Evolutionary conservation across 2,797 vertebrate genomes (phyloP).

Genomic region (Acrossocheilus fasciatus): DNA sequence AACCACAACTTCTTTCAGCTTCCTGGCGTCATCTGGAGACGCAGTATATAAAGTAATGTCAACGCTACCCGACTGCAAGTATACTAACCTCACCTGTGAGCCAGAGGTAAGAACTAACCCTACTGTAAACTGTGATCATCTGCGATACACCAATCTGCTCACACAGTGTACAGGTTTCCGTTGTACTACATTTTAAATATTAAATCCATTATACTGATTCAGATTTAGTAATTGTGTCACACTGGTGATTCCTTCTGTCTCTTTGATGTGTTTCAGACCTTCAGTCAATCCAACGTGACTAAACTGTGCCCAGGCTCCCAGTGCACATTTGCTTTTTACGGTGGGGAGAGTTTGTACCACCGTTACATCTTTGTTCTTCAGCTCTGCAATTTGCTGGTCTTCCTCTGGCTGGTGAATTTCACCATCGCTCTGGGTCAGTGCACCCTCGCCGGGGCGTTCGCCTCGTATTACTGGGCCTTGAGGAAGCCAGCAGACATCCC

Average conservation of each 20-base stretch:
- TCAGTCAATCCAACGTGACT: conserved; percentile 84
- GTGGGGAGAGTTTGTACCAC: conserved; percentile 89
- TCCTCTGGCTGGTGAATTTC: conserved; percentile 97
- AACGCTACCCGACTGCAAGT: conserved; percentile 82
- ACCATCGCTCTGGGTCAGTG: conserved; percentile 93
- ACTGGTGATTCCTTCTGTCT: neutral
- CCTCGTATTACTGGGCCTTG: conserved; percentile 95
- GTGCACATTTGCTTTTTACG: conserved; percentile 94
- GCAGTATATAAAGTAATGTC: conserved; percentile 91
- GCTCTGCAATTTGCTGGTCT: conserved; percentile 89
- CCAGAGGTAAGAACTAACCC: conserved; percentile 80
- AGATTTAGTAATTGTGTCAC: neutral
- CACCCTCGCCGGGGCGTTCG: conserved; percentile 95
- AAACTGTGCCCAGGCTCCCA: conserved; percentile 86
- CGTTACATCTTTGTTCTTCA: conserved; percentile 90
- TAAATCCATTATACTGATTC: neutral
- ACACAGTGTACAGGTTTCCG: neutral
- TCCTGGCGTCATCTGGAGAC: conserved; percentile 91
- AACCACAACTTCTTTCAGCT: conserved; percentile 76
- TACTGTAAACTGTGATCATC: neutral
- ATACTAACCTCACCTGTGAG: conserved; percentile 88
- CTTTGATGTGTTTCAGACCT: conserved; percentile 78
- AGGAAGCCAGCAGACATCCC: conserved; percentile 93
- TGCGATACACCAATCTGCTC: neutral
- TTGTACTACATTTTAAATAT: neutral